Evolutionary conservation across 1,140 invertebrate genomes (phyloP).

Genomic region (Ruditapes philippinarum): DNA sequence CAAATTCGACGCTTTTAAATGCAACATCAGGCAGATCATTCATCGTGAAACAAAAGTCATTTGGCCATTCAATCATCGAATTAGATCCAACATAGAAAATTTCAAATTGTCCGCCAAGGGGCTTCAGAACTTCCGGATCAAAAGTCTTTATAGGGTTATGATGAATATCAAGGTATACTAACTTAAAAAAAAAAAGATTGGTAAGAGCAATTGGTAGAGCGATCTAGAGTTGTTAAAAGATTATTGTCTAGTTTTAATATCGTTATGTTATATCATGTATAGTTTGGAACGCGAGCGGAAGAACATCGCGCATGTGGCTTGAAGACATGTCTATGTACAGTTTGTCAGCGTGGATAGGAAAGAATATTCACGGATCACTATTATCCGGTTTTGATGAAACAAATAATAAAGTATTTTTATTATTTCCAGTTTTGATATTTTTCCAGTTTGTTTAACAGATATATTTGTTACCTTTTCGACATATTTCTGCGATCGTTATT

Average conservation of each 20-base stretch:
- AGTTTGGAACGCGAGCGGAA: neutral
- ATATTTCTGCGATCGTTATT: too few relatives aligned
- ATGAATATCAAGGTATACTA: constrained; percentile 5
- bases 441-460: too few relatives aligned
- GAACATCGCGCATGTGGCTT: neutral
- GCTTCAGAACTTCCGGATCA: neutral
- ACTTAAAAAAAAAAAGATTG: neutral
- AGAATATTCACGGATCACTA: neutral
- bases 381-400: constrained; percentile 31
- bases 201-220: neutral
- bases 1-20: constrained; percentile 13
- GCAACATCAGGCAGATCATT: neutral
- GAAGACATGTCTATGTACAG: constrained; percentile 21
- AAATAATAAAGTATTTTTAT: too few relatives aligned
- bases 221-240: too few relatives aligned
- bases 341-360: constrained; percentile 10
- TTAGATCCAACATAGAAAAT: constrained; percentile 15
- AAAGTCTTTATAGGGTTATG: constrained; percentile 17
- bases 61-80: neutral
- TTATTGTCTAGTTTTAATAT: constrained; percentile 19
- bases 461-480: too few relatives aligned
- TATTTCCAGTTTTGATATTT: too few relatives aligned
- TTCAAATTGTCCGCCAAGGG: constrained; percentile 28
- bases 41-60: neutral
- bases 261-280: constrained; percentile 10